Evolutionary conservation across 2,797 vertebrate species (phyloP), one percentile per base, ranked within the genome.

Genomic region (Anguilla pacifica): DNA sequence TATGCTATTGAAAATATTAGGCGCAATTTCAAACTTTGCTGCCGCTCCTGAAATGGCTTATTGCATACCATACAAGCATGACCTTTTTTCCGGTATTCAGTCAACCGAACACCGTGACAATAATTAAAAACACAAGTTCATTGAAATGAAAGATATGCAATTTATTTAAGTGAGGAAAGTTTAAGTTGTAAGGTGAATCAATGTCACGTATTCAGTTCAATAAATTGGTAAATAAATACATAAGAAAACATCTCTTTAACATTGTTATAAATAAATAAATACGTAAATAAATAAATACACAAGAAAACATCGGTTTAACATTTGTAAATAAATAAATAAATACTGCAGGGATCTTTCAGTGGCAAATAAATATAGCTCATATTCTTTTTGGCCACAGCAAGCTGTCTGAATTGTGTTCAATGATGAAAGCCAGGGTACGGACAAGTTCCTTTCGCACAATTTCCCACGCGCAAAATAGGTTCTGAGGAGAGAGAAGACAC

Each of bases 391-490:
- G 13, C 83, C 83, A 84, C 57, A 11, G 83, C 83, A 84, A 53
- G 39, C 70, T 77, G 55, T 89, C 19, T 1, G 87, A 17, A 25
- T 87, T 85, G 51, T 90, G 57, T 6, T 87, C 88, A 61, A 92
- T 82, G 53, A 92, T 90, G 84, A 88, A 88, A 39, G 85, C 49
- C 1, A 92, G 82, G 13, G 77, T 86, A 15, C 7, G 35, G 6
- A 91, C 17, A 70, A 89, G 67, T 55, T 92, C 88, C 2, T 86
- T 70, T 39, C 91, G 84, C 3, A 86, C 87, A 3, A 91, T 70
- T 87, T 92, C 91, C 91, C 91, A 92, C 0, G 89, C 90, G 0
- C 92, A 92, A 70, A 46, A 81, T 17, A 39, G 90, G 77, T 87
- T 72, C 92, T 92, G 87, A 17, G 3, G n/a, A 83, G 53, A 85